Evolutionary conservation across 2,797 vertebrate genomes (phyloP).

Genomic region (Nannoperca australis): DNA sequence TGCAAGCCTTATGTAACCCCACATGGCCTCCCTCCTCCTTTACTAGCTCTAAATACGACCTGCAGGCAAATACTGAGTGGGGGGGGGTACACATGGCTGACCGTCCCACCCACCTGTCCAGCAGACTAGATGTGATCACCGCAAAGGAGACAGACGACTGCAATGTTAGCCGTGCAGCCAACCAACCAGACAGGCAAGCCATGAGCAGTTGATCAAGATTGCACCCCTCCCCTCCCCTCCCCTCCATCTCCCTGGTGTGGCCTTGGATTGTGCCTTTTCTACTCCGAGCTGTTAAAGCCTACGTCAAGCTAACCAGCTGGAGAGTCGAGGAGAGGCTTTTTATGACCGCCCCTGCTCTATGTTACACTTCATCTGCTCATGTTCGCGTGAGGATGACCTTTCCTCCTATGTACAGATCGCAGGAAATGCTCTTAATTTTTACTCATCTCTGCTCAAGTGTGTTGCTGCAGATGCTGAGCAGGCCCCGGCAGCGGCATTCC

Average conservation of each 20-base stretch:
- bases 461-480: slow-evolving; percentile 77
- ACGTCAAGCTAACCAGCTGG: slow-evolving; percentile 58
- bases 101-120: slow-evolving; percentile 42
- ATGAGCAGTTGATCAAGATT: slow-evolving; percentile 65
- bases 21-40: slow-evolving; percentile 26
- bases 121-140: slow-evolving; percentile 37
- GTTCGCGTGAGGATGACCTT: slow-evolving; percentile 68
- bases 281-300: slow-evolving; percentile 54
- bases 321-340: slow-evolving; percentile 50
- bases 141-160: slow-evolving; percentile 43
- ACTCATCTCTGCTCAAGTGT: slow-evolving; percentile 64
- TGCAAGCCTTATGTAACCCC: slow-evolving; percentile 54
- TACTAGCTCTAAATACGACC: slow-evolving; percentile 22
- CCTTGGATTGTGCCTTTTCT: slow-evolving; percentile 63
- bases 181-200: slow-evolving; percentile 48
- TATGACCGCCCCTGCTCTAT: slow-evolving; percentile 64
- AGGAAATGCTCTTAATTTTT: slow-evolving; percentile 81
- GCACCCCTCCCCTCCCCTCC: slow-evolving; percentile 46
- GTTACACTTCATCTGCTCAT: slow-evolving; percentile 70
- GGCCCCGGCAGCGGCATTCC: slow-evolving; percentile 69
- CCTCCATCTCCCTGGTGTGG: slow-evolving; percentile 51
- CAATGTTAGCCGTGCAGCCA: slow-evolving; percentile 35
- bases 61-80: slow-evolving; percentile 42
- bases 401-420: slow-evolving; percentile 65
- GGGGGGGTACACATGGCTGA: slow-evolving; percentile 12